Evolutionary conservation across 1,140 invertebrate species (phyloP).

Genomic region (Cepaea nemoralis): DNA sequence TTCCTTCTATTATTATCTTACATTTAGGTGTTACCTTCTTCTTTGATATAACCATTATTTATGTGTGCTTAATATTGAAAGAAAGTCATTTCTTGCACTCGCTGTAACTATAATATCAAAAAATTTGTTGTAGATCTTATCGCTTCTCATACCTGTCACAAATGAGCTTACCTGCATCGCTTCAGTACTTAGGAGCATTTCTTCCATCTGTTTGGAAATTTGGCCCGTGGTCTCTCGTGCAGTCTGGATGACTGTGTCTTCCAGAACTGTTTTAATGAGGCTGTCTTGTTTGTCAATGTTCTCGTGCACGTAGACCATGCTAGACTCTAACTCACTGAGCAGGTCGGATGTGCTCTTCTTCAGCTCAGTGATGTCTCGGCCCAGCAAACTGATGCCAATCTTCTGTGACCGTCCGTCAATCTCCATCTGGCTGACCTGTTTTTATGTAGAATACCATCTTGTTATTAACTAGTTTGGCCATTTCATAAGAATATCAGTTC

Average conservation of each 20-base stretch:
- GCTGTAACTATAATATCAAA: too few species aligned
- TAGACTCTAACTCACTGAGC: slow-evolving; percentile 48
- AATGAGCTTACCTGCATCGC: slow-evolving; percentile 7
- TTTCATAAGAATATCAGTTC: too few species aligned
- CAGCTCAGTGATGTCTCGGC: slow-evolving; percentile 26
- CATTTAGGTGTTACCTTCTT: too few species aligned
- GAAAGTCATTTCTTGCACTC: too few species aligned
- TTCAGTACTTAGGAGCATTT: neutral
- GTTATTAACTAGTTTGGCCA: too few species aligned
- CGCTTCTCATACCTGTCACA: too few species aligned
- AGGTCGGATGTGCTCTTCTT: slow-evolving; percentile 30
- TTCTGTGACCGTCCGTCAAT: slow-evolving; percentile 27
- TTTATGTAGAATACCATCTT: too few species aligned
- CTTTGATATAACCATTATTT: too few species aligned
- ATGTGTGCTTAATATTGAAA: too few species aligned
- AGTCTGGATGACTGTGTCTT: neutral
- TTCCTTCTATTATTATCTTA: too few species aligned
- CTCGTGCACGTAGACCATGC: slow-evolving; percentile 44
- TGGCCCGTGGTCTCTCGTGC: neutral
- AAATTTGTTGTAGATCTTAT: too few species aligned
- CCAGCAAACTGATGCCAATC: slow-evolving; percentile 8
- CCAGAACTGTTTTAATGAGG: slow-evolving; percentile 16
- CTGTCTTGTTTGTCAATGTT: slow-evolving; percentile 38
- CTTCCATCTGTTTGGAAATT: neutral
- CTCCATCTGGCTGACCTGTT: slow-evolving; percentile 30